Evolutionary conservation across 2,797 vertebrate species (phyloP).

Genomic region (Hypotaenidia philippensis): DNA sequence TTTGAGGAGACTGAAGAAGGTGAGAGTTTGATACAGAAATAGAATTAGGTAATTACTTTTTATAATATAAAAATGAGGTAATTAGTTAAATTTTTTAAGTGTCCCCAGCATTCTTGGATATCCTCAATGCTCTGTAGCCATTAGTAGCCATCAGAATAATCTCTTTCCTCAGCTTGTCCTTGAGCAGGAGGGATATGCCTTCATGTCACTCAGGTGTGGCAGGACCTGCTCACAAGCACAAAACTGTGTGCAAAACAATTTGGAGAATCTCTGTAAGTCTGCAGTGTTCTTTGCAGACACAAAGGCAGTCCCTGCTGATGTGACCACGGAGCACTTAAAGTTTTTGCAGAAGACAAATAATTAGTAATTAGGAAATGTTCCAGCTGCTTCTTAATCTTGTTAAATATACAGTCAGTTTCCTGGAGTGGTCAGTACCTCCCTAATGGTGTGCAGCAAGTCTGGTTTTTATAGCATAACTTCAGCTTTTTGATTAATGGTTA

Average conservation of each 20-base stretch:
- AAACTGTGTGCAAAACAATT: background rate
- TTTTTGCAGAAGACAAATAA: background rate
- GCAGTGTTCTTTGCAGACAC: background rate
- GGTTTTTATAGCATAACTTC: background rate
- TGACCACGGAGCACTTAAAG: background rate
- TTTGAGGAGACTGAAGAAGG: slow-evolving; percentile 93
- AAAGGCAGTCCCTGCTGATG: background rate
- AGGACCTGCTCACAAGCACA: background rate
- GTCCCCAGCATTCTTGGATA: background rate
- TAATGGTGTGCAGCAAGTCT: background rate
- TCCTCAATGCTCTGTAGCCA: background rate
- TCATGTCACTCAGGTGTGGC: background rate
- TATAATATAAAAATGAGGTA: background rate
- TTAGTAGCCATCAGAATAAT: background rate
- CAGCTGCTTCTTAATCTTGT: background rate
- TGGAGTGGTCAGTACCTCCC: background rate
- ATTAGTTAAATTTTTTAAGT: background rate
- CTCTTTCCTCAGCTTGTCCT: background rate
- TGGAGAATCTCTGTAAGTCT: background rate
- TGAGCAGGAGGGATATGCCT: background rate
- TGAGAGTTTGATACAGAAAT: slow-evolving; percentile 65
- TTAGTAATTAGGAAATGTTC: background rate
- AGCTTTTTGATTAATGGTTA: background rate
- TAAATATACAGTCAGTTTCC: background rate
- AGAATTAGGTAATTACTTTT: background rate